These are phyloP conservation scores for Anoplius nigerrimus DNA, from an alignment of 2,888 invertebrate genomes.

Conservation along the genomic window DNA sequence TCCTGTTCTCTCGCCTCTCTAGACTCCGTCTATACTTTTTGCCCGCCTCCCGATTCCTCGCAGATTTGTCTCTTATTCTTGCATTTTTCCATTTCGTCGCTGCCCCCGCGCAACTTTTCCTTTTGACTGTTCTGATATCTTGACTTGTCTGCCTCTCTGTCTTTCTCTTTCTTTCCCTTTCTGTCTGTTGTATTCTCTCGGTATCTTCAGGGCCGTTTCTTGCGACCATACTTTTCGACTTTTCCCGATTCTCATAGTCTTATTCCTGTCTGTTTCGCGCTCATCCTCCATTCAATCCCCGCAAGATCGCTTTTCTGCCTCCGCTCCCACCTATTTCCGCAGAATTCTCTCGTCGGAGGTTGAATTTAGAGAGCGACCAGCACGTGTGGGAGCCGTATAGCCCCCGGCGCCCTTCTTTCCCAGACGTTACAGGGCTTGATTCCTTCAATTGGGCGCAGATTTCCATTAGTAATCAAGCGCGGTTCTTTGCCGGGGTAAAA, in stretches of 20 bases:
- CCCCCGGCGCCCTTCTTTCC: slow-evolving; percentile 18
- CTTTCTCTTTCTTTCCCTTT: neutral
- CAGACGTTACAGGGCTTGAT: slow-evolving; percentile 31
- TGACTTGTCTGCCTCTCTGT: too few relatives aligned
- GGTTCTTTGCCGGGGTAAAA: too few relatives aligned
- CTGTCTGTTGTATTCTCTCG: neutral
- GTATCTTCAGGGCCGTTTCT: neutral
- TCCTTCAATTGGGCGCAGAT: slow-evolving; percentile 16
- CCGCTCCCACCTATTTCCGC: slow-evolving; percentile 17
- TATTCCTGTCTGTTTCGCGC: neutral
- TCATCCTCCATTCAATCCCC: neutral
- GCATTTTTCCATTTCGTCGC: too few relatives aligned
- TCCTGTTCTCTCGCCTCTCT: slow-evolving; percentile 26
- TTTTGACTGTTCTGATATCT: too few relatives aligned
- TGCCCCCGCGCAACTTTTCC: too few relatives aligned
- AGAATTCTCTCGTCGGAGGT: slow-evolving; percentile 22
- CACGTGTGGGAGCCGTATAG: slow-evolving; percentile 15
- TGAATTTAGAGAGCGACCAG: slow-evolving; percentile 34
- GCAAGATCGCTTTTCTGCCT: slow-evolving; percentile 18
- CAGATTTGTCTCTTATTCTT: too few relatives aligned
- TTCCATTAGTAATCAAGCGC: neutral
- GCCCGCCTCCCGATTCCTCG: too few relatives aligned
- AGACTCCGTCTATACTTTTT: neutral
- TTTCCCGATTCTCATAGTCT: neutral
- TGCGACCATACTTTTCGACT: neutral